These are phyloP conservation scores for Bombus turneri DNA, from an alignment of 1,140 invertebrate species.

Conservation along the genomic window DNA sequence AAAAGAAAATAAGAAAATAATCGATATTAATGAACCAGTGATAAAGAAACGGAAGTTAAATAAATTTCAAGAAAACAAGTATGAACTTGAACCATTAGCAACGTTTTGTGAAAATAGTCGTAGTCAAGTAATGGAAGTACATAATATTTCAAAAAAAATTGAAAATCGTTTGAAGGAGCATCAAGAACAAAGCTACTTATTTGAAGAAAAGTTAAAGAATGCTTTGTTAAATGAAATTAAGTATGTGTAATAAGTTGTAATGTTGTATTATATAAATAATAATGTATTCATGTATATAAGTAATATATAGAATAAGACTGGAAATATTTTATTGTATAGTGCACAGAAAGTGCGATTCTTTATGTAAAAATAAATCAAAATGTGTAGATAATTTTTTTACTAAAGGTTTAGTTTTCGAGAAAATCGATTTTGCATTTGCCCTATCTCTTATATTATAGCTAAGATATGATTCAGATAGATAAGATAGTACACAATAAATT, in stretches of 20 bases:
- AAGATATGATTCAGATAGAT: too few relatives aligned
- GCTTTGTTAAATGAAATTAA: slow-evolving; percentile 62
- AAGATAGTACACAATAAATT: too few relatives aligned
- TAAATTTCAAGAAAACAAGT: slow-evolving; percentile 31
- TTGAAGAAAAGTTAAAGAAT: slow-evolving; percentile 70
- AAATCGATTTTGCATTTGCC: too few relatives aligned
- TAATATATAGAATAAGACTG: not conserved
- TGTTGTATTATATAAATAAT: slow-evolving; percentile 5
- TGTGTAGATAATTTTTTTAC: not conserved
- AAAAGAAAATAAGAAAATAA: slow-evolving; percentile 5
- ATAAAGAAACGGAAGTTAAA: slow-evolving; percentile 53
- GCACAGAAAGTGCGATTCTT: not conserved
- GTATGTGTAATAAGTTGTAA: not conserved
- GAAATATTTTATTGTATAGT: not conserved
- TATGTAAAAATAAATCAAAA: not conserved
- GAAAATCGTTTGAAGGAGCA: slow-evolving; percentile 71
- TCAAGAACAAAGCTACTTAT: slow-evolving; percentile 55
- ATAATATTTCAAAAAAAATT: slow-evolving; percentile 58
- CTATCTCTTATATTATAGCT: not conserved
- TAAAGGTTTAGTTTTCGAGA: not conserved
- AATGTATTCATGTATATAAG: not conserved
- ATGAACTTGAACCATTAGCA: slow-evolving; percentile 40
- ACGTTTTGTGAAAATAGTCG: slow-evolving; percentile 62
- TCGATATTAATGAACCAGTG: slow-evolving; percentile 40
- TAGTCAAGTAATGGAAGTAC: slow-evolving; percentile 58